These are phyloP conservation scores for Dendroctonus valens DNA, from an alignment of 1,140 invertebrate species.

Conservation along the genomic window DNA sequence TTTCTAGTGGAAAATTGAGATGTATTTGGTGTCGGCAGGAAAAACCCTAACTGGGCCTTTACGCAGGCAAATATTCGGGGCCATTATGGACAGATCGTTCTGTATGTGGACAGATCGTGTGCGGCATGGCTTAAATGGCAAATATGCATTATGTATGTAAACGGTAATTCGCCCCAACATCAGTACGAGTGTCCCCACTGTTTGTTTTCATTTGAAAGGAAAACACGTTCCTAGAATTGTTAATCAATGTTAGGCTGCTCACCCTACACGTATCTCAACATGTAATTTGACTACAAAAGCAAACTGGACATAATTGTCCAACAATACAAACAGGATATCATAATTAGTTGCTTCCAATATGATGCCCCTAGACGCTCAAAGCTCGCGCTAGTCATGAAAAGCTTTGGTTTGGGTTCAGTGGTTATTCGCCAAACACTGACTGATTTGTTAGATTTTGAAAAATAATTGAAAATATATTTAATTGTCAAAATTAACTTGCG, in stretches of 20 bases:
- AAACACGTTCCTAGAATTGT: slow-evolving; percentile 17
- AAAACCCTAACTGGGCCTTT: no score
- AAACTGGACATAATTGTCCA: slow-evolving; percentile 10
- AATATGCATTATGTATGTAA: slow-evolving; percentile 20
- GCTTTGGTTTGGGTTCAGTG: no score
- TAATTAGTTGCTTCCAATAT: background rate
- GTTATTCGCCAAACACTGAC: no score
- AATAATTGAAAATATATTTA: no score
- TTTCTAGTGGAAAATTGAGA: no score
- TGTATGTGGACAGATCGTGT: background rate
- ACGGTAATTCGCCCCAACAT: slow-evolving; percentile 10
- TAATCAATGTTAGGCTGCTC: slow-evolving; percentile 16
- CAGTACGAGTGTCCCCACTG: slow-evolving; percentile 4
- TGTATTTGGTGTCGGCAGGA: no score
- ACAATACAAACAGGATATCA: background rate
- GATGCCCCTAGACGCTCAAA: no score
- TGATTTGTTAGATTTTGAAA: no score
- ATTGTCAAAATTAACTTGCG: no score
- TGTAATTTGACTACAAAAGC: slow-evolving; percentile 5
- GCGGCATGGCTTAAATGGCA: slow-evolving; percentile 12
- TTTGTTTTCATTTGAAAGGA: slow-evolving; percentile 14
- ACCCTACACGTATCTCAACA: background rate
- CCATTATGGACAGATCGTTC: no score
- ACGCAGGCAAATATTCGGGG: no score
- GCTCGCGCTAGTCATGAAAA: no score